Conservation (phyloP, 2,797 vertebrate genomes). For the Phrynocephalus guinanensis region DNA sequence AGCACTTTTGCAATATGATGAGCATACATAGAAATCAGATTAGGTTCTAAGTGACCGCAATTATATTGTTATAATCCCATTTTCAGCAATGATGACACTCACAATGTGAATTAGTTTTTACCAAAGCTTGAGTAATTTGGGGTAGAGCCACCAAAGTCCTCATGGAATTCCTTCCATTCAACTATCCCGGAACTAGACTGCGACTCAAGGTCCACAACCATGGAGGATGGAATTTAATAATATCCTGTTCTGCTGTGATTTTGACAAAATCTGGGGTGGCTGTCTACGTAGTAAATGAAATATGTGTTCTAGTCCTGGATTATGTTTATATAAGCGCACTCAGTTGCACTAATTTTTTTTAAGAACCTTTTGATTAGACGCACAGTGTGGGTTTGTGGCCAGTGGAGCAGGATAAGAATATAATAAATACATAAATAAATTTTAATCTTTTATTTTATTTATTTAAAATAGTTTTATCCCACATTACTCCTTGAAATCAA, state of each 20-base stretch:
- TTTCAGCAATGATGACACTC: not conserved
- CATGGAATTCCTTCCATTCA: not conserved
- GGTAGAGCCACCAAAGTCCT: not conserved
- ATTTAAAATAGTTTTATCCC: no score
- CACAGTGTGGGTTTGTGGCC: not conserved
- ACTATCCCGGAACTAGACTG: not conserved
- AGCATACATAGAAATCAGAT: not conserved
- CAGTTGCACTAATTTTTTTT: no score
- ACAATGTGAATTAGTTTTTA: not conserved
- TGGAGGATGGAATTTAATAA: not conserved
- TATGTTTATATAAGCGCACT: not conserved
- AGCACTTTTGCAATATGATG: not conserved
- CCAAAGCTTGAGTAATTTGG: not conserved
- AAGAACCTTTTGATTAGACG: not conserved
- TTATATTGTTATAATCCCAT: not conserved
- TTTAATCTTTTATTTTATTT: no score
- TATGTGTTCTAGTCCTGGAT: not conserved
- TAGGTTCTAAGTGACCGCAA: not conserved
- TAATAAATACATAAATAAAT: no score
- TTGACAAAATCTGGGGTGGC: not conserved
- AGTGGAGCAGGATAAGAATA: no score
- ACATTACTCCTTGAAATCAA: no score
- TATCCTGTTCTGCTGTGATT: not conserved
- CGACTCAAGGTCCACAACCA: not conserved
- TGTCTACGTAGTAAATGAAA: not conserved